These are phyloP conservation scores for Lycaena phlaeas DNA, from an alignment of 2,888 invertebrate genomes.

Conservation along the genomic window DNA sequence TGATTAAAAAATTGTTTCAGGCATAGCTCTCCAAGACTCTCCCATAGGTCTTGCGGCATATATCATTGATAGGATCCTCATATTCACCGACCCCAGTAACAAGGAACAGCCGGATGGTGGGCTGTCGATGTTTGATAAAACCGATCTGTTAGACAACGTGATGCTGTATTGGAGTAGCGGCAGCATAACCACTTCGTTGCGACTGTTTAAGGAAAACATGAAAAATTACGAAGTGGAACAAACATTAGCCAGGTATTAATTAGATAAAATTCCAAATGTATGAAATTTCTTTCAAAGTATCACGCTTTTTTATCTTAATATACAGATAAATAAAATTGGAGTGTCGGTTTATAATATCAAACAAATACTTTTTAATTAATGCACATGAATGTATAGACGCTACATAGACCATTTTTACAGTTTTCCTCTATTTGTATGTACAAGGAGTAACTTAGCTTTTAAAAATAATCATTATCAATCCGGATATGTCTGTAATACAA, in stretches of 20 bases:
- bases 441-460: no score
- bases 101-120: constrained; percentile 75
- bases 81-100: constrained; percentile 73
- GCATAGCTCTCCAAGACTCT: constrained; percentile 80
- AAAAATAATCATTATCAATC: no score
- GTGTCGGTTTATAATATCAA: no score
- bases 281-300: no score
- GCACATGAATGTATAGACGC: no score
- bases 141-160: constrained; percentile 63
- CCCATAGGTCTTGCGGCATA: constrained; percentile 91
- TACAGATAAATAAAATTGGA: no score
- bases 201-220: constrained; percentile 77
- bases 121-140: constrained; percentile 47
- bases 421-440: no score
- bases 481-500: no score
- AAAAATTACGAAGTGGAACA: constrained; percentile 33
- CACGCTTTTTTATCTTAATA: no score
- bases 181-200: constrained; percentile 57
- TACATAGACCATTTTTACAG: no score
- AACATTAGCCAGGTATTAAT: constrained; percentile 43
- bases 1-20: constrained; percentile 44
- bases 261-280: no score
- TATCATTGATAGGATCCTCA: constrained; percentile 87
- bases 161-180: constrained; percentile 72
- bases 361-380: no score